Base-by-base conservation (phyloP, 2,888 invertebrate genomes). In the Tromatobia lineatoria region DNA sequence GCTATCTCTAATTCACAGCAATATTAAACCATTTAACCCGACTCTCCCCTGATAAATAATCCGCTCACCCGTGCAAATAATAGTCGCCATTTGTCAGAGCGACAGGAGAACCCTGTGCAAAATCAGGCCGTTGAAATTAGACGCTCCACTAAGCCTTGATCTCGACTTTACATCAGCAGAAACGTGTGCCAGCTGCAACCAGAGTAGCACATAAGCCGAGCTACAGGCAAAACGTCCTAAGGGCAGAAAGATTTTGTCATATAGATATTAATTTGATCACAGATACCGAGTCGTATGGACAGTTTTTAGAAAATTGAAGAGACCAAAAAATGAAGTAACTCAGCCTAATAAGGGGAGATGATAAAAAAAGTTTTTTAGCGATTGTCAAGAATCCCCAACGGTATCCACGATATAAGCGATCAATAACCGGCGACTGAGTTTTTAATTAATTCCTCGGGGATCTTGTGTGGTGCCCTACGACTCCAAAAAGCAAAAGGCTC, bases 1-100 rank as follows among this genome's bases (percentile, higher is more conserved):
- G 1, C 1, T 10, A 38, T 38, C 38, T 10, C 38, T 38, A 38
- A 38, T 50, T 50, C 18, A 18, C n/a, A 50, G 57, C 25, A 13
- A 15, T 57, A 25, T 57, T 25, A 25, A 25, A 18, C 50, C 50
- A 50, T 18, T 50, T n/a, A 18, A 18, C 11, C 2, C 57, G 13
- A 4, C 1, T 57, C 57, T 57, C 6, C 25, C 10, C 23, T 25
- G 3, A 2, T 4, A 23, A 57, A 57, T 57, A 57, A 25, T 52
- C 70, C 69, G 61, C 50, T 70, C 29, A 47, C 29, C 29, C 59
- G 71, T 86, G 87, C 88, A 90, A 91, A 88, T 90, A 92, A 91
- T 91, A 91, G 91, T 91, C 88, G 88, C 90, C 90, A 92, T 92
- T 92, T 90, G 90, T 91, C 91, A 90, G 89, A 90, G 89, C 90